Evolutionary conservation across 2,113 vertebrate genomes (phyloP), one percentile per base, ranked within the genome.

Genomic region (Hemichromis elongatus): DNA sequence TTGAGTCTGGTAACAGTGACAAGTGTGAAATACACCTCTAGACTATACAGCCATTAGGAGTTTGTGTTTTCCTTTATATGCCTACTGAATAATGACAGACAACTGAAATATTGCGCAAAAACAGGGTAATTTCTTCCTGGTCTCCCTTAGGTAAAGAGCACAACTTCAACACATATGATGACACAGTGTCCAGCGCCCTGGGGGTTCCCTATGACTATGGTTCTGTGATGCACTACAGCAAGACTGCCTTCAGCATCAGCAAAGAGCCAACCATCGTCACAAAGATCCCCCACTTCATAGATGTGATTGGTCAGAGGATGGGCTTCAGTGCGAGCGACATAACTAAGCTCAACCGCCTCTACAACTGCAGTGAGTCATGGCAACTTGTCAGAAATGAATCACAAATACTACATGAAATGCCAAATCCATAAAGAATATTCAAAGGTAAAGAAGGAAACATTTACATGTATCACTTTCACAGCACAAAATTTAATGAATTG

Each of bases 221-320:
- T 9, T 99, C 97, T 1, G 96, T 99, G 45, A 97, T 98, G 98
- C 98, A 98, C 94, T 98, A 99, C 19, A 96, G 97, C 61, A 96
- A 98, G 90, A 97, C 87, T 0, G 86, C 97, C 3, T 99, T 98
- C 86, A 95, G n/a, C 54, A 97, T 96, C 0, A 95, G 83, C 14
- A 89, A 93, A 0, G 91, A 97, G 33, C 96, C 97, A 28, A 98
- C 97, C n/a, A 98, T 99, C 2, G 3, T 98, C 63, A 98, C 98
- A 13, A 97, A 94, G 79, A 97, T 97, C 82, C 92, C 96, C 1
- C 88, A 96, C 1, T 99, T 98, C 89, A 94, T 93, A 52, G 93
- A 97, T 19, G 95, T 98, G 63, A 98, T 99, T 77, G 98, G 98
- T 11, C 98, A 99, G 80, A 59, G 96, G 5, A 97, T 98, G 96